phyloP scores from a whole-genome alignment of 2,797 vertebrate genomes.

The Rallus crepitans region DNA sequence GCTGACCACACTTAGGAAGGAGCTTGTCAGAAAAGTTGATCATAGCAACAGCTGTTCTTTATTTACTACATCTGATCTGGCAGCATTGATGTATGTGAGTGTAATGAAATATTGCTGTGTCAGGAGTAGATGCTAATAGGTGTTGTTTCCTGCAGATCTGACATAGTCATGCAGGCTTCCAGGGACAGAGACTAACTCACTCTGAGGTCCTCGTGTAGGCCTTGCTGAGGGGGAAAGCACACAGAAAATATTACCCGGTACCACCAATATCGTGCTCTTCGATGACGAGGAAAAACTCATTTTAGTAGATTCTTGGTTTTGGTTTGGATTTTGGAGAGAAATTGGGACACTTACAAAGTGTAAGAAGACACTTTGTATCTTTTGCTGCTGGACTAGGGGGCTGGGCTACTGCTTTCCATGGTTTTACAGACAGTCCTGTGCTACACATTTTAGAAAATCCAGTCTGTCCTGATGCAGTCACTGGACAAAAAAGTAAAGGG shows the following conservation, averaged over 20 bases:
- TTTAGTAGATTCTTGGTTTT: background rate
- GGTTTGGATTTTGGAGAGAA: background rate
- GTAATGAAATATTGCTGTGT: constrained; percentile 1
- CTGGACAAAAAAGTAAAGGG: background rate
- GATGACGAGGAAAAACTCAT: background rate
- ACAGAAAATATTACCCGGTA: background rate
- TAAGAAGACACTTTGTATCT: background rate
- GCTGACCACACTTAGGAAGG: background rate
- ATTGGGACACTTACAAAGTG: too few relatives aligned
- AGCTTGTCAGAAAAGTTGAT: constrained; percentile 2
- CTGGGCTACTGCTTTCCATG: background rate
- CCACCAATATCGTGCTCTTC: rapidly evolving
- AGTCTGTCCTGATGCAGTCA: background rate
- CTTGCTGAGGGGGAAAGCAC: background rate
- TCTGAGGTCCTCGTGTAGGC: background rate
- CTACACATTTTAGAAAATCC: background rate
- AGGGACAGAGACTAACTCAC: background rate
- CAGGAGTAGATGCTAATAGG: background rate
- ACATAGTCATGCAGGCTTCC: background rate
- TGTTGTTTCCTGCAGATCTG: background rate
- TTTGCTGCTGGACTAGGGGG: background rate
- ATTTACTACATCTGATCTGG: constrained; percentile 23
- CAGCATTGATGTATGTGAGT: background rate
- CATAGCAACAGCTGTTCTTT: constrained; percentile 21
- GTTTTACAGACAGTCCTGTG: background rate